A percentile compares a stretch with the other conserved stretches of the same genome.
phyloP scores from a whole-genome alignment of 2,113 vertebrate genomes.

The Heterocephalus glaber region DNA sequence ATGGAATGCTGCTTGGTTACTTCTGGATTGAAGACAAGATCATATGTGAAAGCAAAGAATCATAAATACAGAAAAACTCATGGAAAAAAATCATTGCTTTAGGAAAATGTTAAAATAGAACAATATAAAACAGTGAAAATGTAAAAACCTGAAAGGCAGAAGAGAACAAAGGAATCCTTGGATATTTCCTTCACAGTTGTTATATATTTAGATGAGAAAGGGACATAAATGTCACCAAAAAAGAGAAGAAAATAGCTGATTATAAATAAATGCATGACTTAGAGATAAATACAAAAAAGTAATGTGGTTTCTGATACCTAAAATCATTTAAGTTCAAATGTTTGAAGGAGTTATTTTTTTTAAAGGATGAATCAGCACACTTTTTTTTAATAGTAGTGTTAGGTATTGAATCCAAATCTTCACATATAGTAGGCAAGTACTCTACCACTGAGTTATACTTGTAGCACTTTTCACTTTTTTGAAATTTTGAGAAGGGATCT shows the following conservation, averaged over 20 bases:
- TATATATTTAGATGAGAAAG: neutral
- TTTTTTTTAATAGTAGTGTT: neutral
- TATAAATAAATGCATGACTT: neutral
- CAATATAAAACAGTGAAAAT: neutral
- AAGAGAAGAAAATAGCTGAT: conserved; percentile 43
- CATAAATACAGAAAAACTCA: neutral
- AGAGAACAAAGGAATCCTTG: neutral
- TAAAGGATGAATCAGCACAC: neutral
- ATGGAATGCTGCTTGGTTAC: neutral
- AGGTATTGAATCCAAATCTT: neutral
- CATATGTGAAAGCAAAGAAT: neutral
- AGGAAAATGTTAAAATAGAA: neutral
- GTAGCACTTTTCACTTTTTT: neutral
- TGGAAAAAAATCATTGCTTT: neutral
- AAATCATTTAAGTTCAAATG: conserved; percentile 17
- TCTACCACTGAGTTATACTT: neutral
- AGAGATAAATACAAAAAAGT: neutral
- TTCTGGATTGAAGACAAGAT: conserved; percentile 14
- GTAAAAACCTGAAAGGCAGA: neutral
- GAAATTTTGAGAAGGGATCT: neutral
- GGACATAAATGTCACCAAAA: neutral
- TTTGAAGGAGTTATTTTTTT: neutral
- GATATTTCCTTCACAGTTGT: neutral
- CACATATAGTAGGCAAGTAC: neutral
- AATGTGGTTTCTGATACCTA: neutral